Percentiles rank a stretch among this genome's conserved stretches.
These are phyloP conservation scores for Odontophorus gujanensis DNA, from an alignment of 2,113 vertebrate genomes.

Conservation along the genomic window DNA sequence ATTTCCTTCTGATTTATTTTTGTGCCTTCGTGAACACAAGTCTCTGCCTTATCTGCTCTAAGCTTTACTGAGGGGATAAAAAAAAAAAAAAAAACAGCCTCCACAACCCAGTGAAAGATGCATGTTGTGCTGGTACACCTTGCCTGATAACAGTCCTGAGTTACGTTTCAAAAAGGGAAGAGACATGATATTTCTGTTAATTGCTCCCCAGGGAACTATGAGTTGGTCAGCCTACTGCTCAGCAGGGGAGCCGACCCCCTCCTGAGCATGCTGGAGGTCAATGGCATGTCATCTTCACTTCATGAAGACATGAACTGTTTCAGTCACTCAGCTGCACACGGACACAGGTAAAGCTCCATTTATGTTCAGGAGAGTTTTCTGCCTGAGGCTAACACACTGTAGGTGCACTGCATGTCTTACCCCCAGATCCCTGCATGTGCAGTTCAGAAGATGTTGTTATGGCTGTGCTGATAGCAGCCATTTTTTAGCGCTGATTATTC, in stretches of 20 bases:
- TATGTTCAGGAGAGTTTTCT: accelerated
- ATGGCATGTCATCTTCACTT: conserved; percentile 87
- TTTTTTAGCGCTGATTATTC: no score
- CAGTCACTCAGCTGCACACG: conserved; percentile 94
- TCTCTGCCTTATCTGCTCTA: background rate
- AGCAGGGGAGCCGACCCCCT: conserved; percentile 91
- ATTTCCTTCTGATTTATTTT: background rate
- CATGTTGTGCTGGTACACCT: background rate
- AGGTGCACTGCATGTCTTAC: accelerated
- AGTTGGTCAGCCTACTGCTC: conserved; percentile 93
- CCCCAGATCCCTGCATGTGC: background rate
- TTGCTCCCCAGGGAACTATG: conserved; percentile 88
- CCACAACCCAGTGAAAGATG: background rate
- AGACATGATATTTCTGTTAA: background rate
- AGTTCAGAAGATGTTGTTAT: background rate
- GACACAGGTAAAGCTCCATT: conserved; percentile 85
- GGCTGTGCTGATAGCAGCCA: background rate
- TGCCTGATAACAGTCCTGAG: background rate
- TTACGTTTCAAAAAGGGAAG: background rate
- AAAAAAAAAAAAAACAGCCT: background rate
- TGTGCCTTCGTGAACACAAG: background rate
- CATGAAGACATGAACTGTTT: conserved; percentile 98
- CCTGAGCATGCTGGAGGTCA: conserved; percentile 86
- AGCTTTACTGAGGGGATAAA: background rate
- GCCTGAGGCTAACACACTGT: background rate